Base-by-base conservation (phyloP, 1,140 invertebrate genomes). In the Drosophila pandora region DNA sequence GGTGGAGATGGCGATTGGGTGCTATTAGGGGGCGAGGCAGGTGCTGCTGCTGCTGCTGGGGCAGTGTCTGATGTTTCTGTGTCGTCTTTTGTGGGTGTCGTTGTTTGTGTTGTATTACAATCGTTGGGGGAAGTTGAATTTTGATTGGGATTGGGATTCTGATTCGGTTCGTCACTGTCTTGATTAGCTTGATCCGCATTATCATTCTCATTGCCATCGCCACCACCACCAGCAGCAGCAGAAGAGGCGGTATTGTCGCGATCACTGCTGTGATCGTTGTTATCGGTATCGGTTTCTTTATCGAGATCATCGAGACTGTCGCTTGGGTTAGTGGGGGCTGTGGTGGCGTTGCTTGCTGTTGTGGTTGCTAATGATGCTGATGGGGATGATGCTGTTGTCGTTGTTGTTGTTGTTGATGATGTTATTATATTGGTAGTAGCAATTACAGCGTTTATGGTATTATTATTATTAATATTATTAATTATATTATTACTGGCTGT, bases 31-130 rank as follows among this genome's bases (percentile, higher is more conserved):
- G 76, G 59, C 17, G 75, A 76, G 34, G 62, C 50, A 39, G 50
- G 43, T 64, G 57, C 54, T 32, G 22, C 58, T 64, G 28, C 17
- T 34, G 32, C 30, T 49, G 59, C 48, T 28, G 56, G 13, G 53
- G 64, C 76, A 48, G 65, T 64, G 75, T 65, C 57, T 50, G 75
- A 60, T 22, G 64, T 47, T 47, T 0, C 43, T 23, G 43, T 22
- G 1, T 47, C 43, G 43, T 47, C 55, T 52, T 70, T 74, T 50
- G 49, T 48, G 43, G 61, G 63, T 77, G 59, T 63, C 61, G 70
- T 74, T 83, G 84, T 88, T 76, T 72, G 79, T 83, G 84, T 83
- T 83, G 79, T 74, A 79, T 79, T 88, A 83, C 83, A 89, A 89
- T 89, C 72, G 50, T 70, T 79, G 52, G 83, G 28, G 39, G 55